Base-by-base conservation (phyloP, 2,113 vertebrate species). In the Cathartes aura region DNA sequence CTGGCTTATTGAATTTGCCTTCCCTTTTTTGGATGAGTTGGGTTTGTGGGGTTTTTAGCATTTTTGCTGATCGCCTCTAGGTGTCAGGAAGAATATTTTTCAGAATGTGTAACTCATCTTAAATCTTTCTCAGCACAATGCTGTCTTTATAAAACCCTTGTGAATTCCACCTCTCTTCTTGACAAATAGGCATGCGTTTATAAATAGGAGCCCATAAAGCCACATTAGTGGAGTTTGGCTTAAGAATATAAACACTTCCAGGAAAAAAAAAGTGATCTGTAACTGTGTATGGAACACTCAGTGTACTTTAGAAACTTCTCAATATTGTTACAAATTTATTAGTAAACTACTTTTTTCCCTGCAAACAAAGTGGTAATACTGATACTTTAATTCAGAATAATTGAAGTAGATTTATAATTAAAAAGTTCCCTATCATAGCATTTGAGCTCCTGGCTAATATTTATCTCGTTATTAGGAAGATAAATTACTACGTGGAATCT, bases 11-110 rank as follows among this genome's bases (percentile, higher is more conserved):
- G 24, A 75, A 50, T 26, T 67, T 85, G 43, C 55, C 47, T 78
- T 68, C 30, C 15, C 15, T 72, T 82, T 72, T 32, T 68, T 70
- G 19, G 22, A 62, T 0, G 9, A 64, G n/a, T 26, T 64, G 11
- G 22, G 14, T 36, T 55, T 52, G 47, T 43, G 64, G 21, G 8
- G 5, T 19, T 58, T 82, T 60, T 4, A 53, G 84, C 66, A 29
- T 36, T 90, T 94, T 80, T 79, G 18, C 47, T 56, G 30, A 82
- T 50, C 1, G 1, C 93, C 91, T 94, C 73, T 95, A 96, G 95
- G 90, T 96, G 94, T 95, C 95, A 95, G 96, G 66, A 88, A 82
- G 70, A 52, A 17, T 88, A 55, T 96, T 90, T 95, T 72, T 64
- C 32, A 75, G 47, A 87, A 63, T 8, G 22, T 6, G 10, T 38